Conservation (phyloP, 2,113 vertebrate species). For the Antechinus stuartii region DNA sequence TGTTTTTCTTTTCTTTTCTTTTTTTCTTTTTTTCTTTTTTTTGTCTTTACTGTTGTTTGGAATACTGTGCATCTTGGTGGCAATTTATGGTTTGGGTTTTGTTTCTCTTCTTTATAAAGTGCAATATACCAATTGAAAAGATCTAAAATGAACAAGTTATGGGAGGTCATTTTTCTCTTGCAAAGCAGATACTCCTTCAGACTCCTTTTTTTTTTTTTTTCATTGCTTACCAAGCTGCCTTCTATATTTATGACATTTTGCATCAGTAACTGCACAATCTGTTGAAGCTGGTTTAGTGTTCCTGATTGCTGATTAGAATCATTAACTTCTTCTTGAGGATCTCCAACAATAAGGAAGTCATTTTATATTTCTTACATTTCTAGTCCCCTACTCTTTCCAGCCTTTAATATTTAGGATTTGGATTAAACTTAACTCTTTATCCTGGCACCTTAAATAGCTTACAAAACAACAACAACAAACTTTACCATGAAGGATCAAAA, state of each 20-base stretch:
- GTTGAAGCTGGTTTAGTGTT: constrained; percentile 7
- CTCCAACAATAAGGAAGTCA: constrained; percentile 31
- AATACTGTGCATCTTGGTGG: not conserved
- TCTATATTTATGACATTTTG: constrained; percentile 29
- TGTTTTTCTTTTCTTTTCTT: not conserved
- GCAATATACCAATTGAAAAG: constrained; percentile 15
- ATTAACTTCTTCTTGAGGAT: constrained; percentile 1
- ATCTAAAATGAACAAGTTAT: constrained; percentile 20
- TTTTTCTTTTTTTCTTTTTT: not conserved
- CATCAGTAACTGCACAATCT: not conserved
- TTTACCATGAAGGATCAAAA: constrained; percentile 40
- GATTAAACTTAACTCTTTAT: constrained; percentile 47
- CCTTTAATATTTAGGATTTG: constrained; percentile 19
- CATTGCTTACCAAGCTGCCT: not conserved
- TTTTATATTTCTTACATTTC: not conserved
- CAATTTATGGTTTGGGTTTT: not conserved
- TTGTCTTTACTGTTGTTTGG: constrained; percentile 4
- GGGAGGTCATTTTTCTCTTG: not conserved
- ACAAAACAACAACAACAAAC: not conserved
- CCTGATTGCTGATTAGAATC: not conserved
- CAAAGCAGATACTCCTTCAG: constrained; percentile 29
- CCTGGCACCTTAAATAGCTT: not conserved
- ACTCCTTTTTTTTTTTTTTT: not conserved
- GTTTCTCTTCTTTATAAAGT: constrained; percentile 34
- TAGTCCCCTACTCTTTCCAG: not conserved